phyloP scores from a whole-genome alignment of 2,113 vertebrate genomes.

The Rostratula benghalensis region DNA sequence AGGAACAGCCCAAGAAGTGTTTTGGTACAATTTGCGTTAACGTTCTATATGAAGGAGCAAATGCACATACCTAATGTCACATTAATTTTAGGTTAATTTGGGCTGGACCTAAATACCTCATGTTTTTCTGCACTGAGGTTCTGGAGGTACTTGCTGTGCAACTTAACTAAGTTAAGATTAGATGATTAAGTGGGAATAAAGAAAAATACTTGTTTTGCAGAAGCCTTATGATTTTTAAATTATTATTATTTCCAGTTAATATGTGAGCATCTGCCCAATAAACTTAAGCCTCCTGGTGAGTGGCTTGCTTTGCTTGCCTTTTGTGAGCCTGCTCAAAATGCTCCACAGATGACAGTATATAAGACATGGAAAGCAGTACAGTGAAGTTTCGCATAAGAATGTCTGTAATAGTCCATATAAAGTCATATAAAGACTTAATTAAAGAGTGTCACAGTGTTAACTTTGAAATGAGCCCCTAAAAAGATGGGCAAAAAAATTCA shows the following conservation, averaged over 20 bases:
- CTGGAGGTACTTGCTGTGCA: background rate
- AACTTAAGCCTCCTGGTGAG: background rate
- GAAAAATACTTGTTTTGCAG: background rate
- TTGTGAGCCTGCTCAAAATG: background rate
- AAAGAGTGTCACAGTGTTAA: background rate
- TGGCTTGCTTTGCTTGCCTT: background rate
- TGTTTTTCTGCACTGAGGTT: background rate
- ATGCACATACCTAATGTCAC: accelerated
- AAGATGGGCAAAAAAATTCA: no score
- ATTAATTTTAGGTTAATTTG: background rate
- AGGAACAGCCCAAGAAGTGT: background rate
- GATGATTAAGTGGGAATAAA: accelerated
- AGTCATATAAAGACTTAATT: background rate
- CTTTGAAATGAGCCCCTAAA: background rate
- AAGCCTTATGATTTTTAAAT: background rate
- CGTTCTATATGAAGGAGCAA: background rate
- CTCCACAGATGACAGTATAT: background rate
- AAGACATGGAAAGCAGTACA: background rate
- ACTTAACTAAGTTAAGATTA: background rate
- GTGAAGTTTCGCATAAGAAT: background rate
- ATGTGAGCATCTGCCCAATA: background rate
- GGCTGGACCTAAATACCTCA: background rate
- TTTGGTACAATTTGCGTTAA: background rate
- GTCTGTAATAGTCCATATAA: background rate
- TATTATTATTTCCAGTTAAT: background rate